Percentiles rank a stretch among this genome's conserved stretches.
phyloP scores from a whole-genome alignment of 2,888 invertebrate species.

The Agrilus mali region DNA sequence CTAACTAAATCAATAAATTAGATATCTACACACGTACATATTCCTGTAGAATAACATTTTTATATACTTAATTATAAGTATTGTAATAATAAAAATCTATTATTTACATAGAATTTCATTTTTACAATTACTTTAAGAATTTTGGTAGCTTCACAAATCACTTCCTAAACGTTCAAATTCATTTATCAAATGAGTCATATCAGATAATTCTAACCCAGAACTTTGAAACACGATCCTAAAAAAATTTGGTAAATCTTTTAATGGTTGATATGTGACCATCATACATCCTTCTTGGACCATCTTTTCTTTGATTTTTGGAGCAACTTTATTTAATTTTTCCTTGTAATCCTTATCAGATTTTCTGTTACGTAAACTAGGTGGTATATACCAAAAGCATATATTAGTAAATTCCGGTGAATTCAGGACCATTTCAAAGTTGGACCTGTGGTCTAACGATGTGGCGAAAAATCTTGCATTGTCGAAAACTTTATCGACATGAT shows the following conservation, averaged over 20 bases:
- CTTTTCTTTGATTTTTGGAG: constrained; percentile 83
- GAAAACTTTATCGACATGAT: constrained; percentile 67
- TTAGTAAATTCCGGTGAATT: constrained; percentile 85
- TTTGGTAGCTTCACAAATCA: constrained; percentile 39
- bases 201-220: constrained; percentile 67
- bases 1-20: constrained; percentile 3
- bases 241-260: constrained; percentile 78
- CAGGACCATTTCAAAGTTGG: constrained; percentile 60
- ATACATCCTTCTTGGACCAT: constrained; percentile 94
- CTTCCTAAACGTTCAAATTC: constrained; percentile 78
- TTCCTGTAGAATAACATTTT: not conserved
- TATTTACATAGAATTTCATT: not conserved
- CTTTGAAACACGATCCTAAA: constrained; percentile 91
- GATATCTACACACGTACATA: not conserved
- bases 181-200: constrained; percentile 77
- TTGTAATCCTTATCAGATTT: constrained; percentile 41
- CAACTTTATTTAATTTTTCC: constrained; percentile 62
- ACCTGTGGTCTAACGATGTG: constrained; percentile 49
- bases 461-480: constrained; percentile 62
- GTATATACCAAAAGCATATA: constrained; percentile 93
- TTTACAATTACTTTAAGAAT: not conserved
- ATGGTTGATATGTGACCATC: constrained; percentile 94
- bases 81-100: too few relatives aligned
- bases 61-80: not conserved
- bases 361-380: constrained; percentile 51